Evolutionary conservation across 2,888 invertebrate species (phyloP).

Genomic region (Coleophora flavipennella): DNA sequence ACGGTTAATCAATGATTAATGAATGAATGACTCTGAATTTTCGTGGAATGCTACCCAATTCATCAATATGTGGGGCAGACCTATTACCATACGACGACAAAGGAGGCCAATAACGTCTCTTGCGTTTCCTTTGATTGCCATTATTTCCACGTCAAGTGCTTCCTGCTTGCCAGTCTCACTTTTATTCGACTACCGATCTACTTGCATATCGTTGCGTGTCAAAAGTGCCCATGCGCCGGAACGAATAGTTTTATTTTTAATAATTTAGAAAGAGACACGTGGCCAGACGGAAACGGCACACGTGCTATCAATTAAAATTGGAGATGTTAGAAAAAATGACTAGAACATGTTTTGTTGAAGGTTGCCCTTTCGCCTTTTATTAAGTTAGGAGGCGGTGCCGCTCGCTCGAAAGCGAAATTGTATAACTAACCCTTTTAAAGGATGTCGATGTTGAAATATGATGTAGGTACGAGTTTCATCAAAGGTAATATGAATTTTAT

Average conservation of each 20-base stretch:
- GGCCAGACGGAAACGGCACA: conserved; percentile 58
- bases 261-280: conserved; percentile 58
- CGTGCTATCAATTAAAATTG: conserved; percentile 66
- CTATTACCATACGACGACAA: conserved; percentile 6
- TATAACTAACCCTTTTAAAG: no score
- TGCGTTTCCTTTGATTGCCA: conserved; percentile 29
- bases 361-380: conserved; percentile 30
- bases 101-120: conserved; percentile 10
- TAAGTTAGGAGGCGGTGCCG: conserved; percentile 35
- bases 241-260: conserved; percentile 47
- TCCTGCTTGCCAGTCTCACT: conserved; percentile 27
- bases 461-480: no score
- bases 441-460: no score
- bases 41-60: no score
- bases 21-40: not conserved
- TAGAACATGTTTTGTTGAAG: conserved; percentile 34
- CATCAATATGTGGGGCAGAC: conserved; percentile 6
- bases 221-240: conserved; percentile 28
- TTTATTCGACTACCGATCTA: conserved; percentile 6
- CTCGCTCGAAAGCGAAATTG: conserved; percentile 27
- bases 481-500: no score
- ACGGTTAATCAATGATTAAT: conserved; percentile 2
- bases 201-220: conserved; percentile 26
- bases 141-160: conserved; percentile 43
- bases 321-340: conserved; percentile 43